Evolutionary conservation across 1,140 invertebrate genomes (phyloP), one percentile per base, ranked within the genome.

Genomic region (Penaeus indicus): DNA sequence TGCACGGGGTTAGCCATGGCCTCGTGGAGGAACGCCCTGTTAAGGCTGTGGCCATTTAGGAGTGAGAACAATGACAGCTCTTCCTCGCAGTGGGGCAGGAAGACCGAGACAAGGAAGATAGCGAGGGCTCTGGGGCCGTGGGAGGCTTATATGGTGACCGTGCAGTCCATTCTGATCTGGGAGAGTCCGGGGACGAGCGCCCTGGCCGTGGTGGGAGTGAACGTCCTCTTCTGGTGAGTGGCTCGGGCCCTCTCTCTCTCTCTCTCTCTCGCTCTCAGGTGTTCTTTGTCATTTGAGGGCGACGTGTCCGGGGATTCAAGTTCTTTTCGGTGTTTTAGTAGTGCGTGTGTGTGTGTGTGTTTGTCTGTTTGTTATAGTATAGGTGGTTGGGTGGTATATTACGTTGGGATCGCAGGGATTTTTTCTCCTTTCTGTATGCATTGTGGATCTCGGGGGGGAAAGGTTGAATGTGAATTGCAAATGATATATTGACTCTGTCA

Each of bases 151-250:
- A 87, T 92, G 75, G 90, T 92, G 25, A 90, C 90, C 69, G 60
- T 92, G 79, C 92, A 92, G 84, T 91, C 91, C 38, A 88, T 92
- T 82, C 90, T 92, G 38, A 92, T 92, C 77, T 92, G 92, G 92
- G 92, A 92, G 89, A 85, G 89, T 82, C 92, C 92, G 16, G 90
- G 90, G 42, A 84, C 90, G 27, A 91, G 91, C 77, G 89, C 92
- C 42, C 75, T 90, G 32, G 90, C 90, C 32, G 91, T 92, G 61
- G 84, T 92, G 77, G 84, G 85, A 54, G 79, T 92, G 72, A 92
- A 92, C 89, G 84, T 91, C 86, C 86, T 92, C 32, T 92, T 91
- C 89, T 92, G 92, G 92, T 92, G 90, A 91, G 91, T 77, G 61
- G 1, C n/a, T 32, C 38, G 38, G 18, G 11, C 0, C 13, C 0